phyloP scores from a whole-genome alignment of 2,797 vertebrate genomes.

The Channallabes apus region DNA sequence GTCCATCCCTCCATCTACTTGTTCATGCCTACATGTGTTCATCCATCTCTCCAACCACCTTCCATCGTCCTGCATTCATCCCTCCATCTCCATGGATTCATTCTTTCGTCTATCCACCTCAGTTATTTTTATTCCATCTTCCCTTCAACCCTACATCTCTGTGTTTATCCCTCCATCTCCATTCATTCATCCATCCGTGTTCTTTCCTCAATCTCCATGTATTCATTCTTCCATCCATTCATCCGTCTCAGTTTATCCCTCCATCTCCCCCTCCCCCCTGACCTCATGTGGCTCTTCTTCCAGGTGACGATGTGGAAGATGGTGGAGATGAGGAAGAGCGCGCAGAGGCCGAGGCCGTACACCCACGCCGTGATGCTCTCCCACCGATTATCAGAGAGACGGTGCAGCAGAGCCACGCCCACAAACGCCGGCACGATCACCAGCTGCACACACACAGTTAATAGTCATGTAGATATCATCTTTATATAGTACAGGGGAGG shows the following conservation, averaged over 20 bases:
- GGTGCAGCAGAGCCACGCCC: slow-evolving; percentile 88
- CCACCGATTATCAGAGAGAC: slow-evolving; percentile 88
- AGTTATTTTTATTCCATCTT: too few relatives aligned
- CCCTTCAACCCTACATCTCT: too few relatives aligned
- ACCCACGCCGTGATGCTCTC: slow-evolving; percentile 93
- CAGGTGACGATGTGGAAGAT: slow-evolving; percentile 93
- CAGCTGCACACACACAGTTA: slow-evolving; percentile 70
- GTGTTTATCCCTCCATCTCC: too few relatives aligned
- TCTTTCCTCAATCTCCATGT: too few relatives aligned
- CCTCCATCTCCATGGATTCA: too few relatives aligned
- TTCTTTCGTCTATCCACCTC: too few relatives aligned
- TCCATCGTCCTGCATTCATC: too few relatives aligned
- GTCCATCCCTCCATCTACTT: too few relatives aligned
- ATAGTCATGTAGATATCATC: neutral
- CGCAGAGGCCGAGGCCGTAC: slow-evolving; percentile 91
- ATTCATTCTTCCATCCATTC: too few relatives aligned
- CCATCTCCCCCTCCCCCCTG: neutral
- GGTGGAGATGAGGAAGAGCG: slow-evolving; percentile 94
- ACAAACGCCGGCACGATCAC: slow-evolving; percentile 91
- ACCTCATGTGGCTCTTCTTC: slow-evolving; percentile 98
- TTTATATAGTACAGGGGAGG: neutral
- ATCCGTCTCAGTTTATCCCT: neutral
- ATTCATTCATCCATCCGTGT: too few relatives aligned
- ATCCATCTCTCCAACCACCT: neutral
- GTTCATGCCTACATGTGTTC: too few relatives aligned